Evolutionary conservation across 2,888 invertebrate species (phyloP), one percentile per base, ranked within the genome.

Genomic region (Phengaris alcon): DNA sequence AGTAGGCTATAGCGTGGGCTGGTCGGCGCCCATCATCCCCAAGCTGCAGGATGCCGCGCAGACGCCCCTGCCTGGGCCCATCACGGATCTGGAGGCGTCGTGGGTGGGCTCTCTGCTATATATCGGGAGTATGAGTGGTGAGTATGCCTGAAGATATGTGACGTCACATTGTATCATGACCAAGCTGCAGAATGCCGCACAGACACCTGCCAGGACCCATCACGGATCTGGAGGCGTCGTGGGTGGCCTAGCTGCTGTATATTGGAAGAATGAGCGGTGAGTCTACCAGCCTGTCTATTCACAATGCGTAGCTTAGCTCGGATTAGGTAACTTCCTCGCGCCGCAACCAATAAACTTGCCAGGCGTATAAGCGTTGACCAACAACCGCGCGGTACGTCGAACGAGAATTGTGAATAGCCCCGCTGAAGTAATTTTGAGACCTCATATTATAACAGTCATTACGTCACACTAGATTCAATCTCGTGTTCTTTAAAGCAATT

Each of bases 31-130:
- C 0, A 93, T 94, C 0, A 84, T 94, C 8, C 89, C 91, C 0
- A 88, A 91, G 59, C 84, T 95, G 12, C 81, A 82, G 48, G 83
- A 85, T 59, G 84, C 86, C 0, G 78, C 86, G 0, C 87, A 88
- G 5, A 92, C 88, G 74, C 92, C 93, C 0, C 79, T 94, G 0
- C 84, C 84, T 0, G 79, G 79, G 13, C 68, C 81, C 0, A 87
- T 94, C 8, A 85, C 86, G 0, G 80, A 82, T 0, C 84, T 88
- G 1, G 88, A 95, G 78, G 86, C 87, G 0, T 93, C 94, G 4
- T 95, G 94, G 94, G 88, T 95, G 35, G 94, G 94, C 0, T 94
- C 94, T 0, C 81, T 94, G 46, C 81, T 94, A 8, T 89, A 94
- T 0, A 78, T 94, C 54, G 95, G 95, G 1, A 90, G 94, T 12